Percentiles rank a stretch among this genome's conserved stretches.
phyloP scores from a whole-genome alignment of 2,888 invertebrate genomes.

The Eudasyphora cyanicolor region DNA sequence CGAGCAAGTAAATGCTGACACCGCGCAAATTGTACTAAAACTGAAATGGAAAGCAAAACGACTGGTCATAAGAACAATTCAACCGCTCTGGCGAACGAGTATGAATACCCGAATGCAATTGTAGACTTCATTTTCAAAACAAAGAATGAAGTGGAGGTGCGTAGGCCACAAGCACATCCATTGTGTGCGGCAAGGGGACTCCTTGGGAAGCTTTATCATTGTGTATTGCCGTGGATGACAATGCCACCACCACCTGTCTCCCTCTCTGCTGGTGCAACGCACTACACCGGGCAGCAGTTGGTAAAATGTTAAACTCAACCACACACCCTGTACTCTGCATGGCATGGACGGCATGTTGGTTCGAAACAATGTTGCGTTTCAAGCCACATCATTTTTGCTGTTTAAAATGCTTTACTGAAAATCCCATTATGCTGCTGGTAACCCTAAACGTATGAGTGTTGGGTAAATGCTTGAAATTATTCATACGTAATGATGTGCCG shows the following conservation, averaged over 20 bases:
- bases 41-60: constrained; percentile 12
- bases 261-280: no score
- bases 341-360: no score
- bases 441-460: no score
- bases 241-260: constrained; percentile 3
- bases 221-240: neutral
- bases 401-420: no score
- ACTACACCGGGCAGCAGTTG: neutral
- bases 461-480: no score
- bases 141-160: constrained; percentile 1
- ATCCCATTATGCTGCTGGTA: no score
- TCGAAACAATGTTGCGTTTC: no score
- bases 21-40: constrained; percentile 14
- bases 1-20: neutral
- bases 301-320: no score
- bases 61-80: neutral
- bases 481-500: no score
- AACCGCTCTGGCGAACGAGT: no score
- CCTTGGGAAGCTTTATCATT: neutral
- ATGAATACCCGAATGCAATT: neutral
- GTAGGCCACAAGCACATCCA: neutral
- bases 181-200: neutral
- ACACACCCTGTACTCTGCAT: no score
- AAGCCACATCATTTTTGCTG: no score
- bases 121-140: neutral